A percentile compares a stretch with the other conserved stretches of the same genome.
These are phyloP conservation scores for Hyles lineata DNA, from an alignment of 2,888 invertebrate genomes.

Conservation along the genomic window DNA sequence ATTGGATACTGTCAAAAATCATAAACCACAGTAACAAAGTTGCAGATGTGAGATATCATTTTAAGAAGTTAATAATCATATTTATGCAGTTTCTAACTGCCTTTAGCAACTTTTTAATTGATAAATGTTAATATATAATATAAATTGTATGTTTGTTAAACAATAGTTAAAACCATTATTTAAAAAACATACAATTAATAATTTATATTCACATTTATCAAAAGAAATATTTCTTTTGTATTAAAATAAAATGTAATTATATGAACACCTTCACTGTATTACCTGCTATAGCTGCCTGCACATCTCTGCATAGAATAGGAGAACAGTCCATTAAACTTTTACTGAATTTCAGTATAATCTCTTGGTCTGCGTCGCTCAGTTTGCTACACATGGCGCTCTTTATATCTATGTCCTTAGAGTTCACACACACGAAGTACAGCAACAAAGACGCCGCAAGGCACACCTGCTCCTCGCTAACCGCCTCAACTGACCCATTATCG, in stretches of 20 bases:
- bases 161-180: not conserved
- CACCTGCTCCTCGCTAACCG: slow-evolving; percentile 62
- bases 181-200: not conserved
- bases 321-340: slow-evolving; percentile 80
- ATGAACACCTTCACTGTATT: slow-evolving; percentile 36
- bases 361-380: slow-evolving; percentile 79
- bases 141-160: too few species aligned
- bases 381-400: slow-evolving; percentile 84
- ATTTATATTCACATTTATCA: too few species aligned
- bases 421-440: slow-evolving; percentile 80
- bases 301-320: slow-evolving; percentile 68
- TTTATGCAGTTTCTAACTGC: too few species aligned
- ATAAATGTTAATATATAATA: too few species aligned
- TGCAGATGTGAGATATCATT: too few species aligned
- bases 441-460: slow-evolving; percentile 79
- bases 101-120: too few species aligned
- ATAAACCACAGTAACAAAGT: too few species aligned
- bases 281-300: slow-evolving; percentile 74
- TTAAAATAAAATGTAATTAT: too few species aligned
- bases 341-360: slow-evolving; percentile 81
- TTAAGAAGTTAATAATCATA: too few species aligned
- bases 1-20: too few species aligned
- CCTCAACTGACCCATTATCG: slow-evolving; percentile 63
- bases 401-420: slow-evolving; percentile 81
- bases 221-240: too few species aligned